These are phyloP conservation scores for Nowickia ferox DNA, from an alignment of 2,888 invertebrate genomes.

Conservation along the genomic window DNA sequence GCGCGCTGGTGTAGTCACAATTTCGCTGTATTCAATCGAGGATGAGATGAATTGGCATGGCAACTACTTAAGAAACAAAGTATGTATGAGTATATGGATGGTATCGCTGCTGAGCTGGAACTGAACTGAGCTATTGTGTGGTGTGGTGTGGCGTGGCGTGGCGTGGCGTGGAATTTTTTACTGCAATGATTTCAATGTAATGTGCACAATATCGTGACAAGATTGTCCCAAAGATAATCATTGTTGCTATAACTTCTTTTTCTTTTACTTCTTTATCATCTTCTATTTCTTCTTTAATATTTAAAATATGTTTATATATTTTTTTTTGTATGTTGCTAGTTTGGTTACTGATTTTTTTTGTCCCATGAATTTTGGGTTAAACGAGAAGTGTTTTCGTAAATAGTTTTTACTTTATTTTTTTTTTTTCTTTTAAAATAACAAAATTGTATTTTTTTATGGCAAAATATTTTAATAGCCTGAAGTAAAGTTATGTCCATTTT, in stretches of 20 bases:
- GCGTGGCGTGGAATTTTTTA: too few relatives aligned
- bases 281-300: constrained; percentile 22
- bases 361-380: constrained; percentile 35
- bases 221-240: constrained; percentile 80
- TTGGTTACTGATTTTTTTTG: constrained; percentile 33
- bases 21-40: constrained; percentile 15
- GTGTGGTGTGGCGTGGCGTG: constrained; percentile 57
- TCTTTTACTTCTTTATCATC: constrained; percentile 36
- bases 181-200: constrained; percentile 71
- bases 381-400: constrained; percentile 59
- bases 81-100: constrained; percentile 16
- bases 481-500: constrained; percentile 61
- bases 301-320: background rate
- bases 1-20: constrained; percentile 20
- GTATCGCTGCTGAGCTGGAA: background rate
- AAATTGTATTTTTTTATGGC: constrained; percentile 18
- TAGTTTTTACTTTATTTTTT: constrained; percentile 27
- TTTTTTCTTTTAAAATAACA: constrained; percentile 17
- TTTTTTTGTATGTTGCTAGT: constrained; percentile 7
- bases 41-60: constrained; percentile 1
- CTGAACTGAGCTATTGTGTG: background rate
- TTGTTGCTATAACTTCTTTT: constrained; percentile 58
- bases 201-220: constrained; percentile 81
- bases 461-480: constrained; percentile 28
- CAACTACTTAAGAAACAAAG: constrained; percentile 7